Evolutionary conservation across 2,888 invertebrate genomes (phyloP).

Genomic region (Athripsodes cinereus): DNA sequence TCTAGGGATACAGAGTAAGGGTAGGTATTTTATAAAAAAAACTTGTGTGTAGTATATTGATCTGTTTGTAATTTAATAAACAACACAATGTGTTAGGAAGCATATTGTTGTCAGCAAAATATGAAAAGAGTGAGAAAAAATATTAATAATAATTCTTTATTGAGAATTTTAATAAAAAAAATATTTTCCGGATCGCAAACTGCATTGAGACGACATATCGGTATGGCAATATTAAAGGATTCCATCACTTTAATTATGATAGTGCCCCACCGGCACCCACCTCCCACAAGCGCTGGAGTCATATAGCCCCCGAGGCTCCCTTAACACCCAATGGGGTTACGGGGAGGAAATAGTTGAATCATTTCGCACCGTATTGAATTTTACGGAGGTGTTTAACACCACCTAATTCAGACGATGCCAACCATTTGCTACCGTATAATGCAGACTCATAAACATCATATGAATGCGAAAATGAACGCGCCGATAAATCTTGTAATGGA

Average conservation of each 20-base stretch:
- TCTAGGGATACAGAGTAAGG: no score
- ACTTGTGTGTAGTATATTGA: no score
- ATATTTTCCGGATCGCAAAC: background rate
- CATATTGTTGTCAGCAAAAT: no score
- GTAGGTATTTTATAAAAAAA: no score
- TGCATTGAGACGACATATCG: background rate
- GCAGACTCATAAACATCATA: no score
- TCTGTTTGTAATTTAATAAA: no score
- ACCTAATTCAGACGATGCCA: background rate
- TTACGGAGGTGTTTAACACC: constrained; percentile 2
- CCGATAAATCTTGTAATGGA: no score
- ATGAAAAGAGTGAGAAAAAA: no score
- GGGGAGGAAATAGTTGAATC: constrained; percentile 7
- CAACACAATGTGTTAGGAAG: no score
- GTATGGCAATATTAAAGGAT: background rate
- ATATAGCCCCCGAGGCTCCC: background rate
- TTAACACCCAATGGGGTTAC: background rate
- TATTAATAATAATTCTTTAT: no score
- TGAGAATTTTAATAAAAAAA: no score
- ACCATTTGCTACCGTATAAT: background rate
- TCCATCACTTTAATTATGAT: background rate
- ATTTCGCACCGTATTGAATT: constrained; percentile 13
- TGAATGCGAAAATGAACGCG: no score
- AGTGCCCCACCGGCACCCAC: background rate
- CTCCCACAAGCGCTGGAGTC: background rate